These are phyloP conservation scores for Acanthacorydalis orientalis DNA, from an alignment of 2,888 invertebrate genomes.

Conservation along the genomic window DNA sequence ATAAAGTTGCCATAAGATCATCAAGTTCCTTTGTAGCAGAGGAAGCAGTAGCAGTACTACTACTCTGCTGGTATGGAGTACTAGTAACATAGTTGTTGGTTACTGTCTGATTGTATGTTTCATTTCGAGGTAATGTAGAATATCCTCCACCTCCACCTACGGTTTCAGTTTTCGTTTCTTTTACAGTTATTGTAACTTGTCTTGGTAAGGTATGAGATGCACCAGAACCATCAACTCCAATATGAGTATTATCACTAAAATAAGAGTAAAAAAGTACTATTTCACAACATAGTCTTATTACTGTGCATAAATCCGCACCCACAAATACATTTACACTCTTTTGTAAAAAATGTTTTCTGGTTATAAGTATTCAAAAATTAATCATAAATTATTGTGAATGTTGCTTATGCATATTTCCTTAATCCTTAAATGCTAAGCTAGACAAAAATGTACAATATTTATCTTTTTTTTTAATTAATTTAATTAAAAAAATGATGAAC, in stretches of 20 bases:
- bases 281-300: too few species aligned
- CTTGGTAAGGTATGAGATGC: slow-evolving; percentile 22
- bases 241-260: neutral
- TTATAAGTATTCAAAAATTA: too few species aligned
- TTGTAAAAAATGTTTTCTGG: too few species aligned
- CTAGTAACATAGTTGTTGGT: slow-evolving; percentile 7
- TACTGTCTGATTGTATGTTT: neutral
- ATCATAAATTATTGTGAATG: too few species aligned
- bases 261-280: neutral
- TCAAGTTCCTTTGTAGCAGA: slow-evolving; percentile 89
- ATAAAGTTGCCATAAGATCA: slow-evolving; percentile 88
- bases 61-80: slow-evolving; percentile 11
- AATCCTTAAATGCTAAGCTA: too few species aligned
- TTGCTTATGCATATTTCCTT: too few species aligned
- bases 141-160: slow-evolving; percentile 17
- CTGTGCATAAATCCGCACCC: too few species aligned
- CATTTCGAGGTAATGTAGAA: slow-evolving; percentile 1
- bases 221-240: neutral
- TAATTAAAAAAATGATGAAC: too few species aligned
- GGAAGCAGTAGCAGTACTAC: slow-evolving; percentile 38
- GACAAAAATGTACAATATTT: too few species aligned
- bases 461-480: too few species aligned
- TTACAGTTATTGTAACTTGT: slow-evolving; percentile 39
- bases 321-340: too few species aligned
- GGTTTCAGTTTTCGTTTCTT: slow-evolving; percentile 40